Evolutionary conservation across 2,113 vertebrate genomes (phyloP), one percentile per base, ranked within the genome.

Genomic region (Alligator mississippiensis): DNA sequence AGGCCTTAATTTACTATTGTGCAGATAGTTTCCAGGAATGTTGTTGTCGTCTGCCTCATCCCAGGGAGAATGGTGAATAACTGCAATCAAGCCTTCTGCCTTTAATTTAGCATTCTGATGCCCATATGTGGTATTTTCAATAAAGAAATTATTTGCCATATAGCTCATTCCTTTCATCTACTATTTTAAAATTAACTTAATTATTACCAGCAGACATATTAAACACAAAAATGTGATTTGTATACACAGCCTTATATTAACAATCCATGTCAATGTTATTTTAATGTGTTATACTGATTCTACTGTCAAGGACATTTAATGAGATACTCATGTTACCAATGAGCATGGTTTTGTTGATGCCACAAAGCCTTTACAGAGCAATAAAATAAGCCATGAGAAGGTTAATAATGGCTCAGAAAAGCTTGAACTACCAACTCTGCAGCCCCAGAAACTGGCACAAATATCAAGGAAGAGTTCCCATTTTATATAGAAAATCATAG

Each of bases 201-300:
- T 87, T 93, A 95, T 57, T 87, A 78, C n/a, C 82, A 87, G 63
- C 66, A 88, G 68, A 84, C 90, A 80, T 59, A 70, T 96, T 95
- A 92, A 95, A 92, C 90, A 92, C 88, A 92, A 47, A 85, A 84
- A 47, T 15, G 61, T 88, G 84, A 96, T 95, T 96, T 88, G 82
- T 87, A 93, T 27, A 66, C 68, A 84, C 58, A 85, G 83, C 68
- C n/a, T 77, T 79, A 18, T 24, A 88, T 90, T 93, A 88, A 93
- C 81, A 97, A 80, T 63, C 47, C 79, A 74, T 59, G 70, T 80
- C 38, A 86, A 81, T 78, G 28, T 74, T 94, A 89, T 76, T 94
- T 95, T 88, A 92, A 79, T 86, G 85, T 84, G 87, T 85, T 72
- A 93, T 21, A 63, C 24, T 19, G 47, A 89, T 62, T 21, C 34